phyloP scores from a whole-genome alignment of 2,113 vertebrate species.

The Strigops habroptila region DNA sequence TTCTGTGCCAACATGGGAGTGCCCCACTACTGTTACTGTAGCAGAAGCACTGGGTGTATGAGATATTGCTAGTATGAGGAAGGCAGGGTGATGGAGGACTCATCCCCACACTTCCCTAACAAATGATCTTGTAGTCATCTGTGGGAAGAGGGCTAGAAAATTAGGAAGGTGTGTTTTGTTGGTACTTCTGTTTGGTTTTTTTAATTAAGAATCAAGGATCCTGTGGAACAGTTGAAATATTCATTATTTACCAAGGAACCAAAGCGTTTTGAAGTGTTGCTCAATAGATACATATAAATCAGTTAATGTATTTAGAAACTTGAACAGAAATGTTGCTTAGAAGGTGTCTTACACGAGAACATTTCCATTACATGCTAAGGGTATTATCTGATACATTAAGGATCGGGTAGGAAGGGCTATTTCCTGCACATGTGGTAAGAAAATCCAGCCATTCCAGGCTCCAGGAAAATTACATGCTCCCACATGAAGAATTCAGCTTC shows the following conservation, averaged over 20 bases:
- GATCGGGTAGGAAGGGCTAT: conserved; percentile 31
- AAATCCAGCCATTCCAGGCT: conserved; percentile 46
- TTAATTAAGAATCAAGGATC: not conserved
- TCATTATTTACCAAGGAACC: not conserved
- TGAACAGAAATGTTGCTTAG: not conserved
- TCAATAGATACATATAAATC: not conserved
- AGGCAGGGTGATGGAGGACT: not conserved
- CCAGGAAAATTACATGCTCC: conserved; percentile 29
- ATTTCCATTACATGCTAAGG: not conserved
- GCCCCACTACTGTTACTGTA: not conserved
- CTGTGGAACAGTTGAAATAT: not conserved
- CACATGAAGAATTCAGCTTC: conserved; percentile 18
- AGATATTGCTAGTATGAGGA: not conserved
- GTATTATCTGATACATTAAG: conserved; percentile 24
- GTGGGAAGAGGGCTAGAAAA: not conserved
- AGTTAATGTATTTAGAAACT: not conserved
- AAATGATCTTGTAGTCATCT: not conserved
- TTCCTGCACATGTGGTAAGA: conserved; percentile 56
- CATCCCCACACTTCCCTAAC: not conserved
- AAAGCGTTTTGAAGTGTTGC: not conserved
- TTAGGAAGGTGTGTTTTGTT: not conserved
- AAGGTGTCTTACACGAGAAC: not conserved
- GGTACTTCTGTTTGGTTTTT: not conserved
- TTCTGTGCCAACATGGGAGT: not conserved
- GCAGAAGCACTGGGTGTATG: not conserved